Evolutionary conservation across 2,888 invertebrate species (phyloP).

Genomic region (Dryococelus australis): DNA sequence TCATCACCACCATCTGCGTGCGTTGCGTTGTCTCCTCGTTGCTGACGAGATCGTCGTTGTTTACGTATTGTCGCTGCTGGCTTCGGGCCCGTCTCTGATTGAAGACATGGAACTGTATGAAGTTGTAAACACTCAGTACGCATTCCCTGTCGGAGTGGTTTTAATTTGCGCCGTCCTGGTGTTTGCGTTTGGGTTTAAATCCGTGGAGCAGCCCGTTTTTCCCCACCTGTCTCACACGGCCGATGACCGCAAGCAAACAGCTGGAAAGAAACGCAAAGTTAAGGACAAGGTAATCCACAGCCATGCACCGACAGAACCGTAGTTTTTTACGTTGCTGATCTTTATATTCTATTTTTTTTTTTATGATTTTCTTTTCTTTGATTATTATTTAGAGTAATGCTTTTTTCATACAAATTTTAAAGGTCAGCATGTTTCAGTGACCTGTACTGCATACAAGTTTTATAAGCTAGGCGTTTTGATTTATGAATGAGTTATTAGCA

Average conservation of each 20-base stretch:
- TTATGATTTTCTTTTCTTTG: neutral
- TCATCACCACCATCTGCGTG: slow-evolving; percentile 21
- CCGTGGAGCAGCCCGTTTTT: slow-evolving; percentile 81
- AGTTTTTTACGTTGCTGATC: neutral
- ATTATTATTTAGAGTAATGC: neutral
- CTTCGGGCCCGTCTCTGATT: slow-evolving; percentile 30
- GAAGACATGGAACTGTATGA: slow-evolving; percentile 52
- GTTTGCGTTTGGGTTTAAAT: slow-evolving; percentile 81
- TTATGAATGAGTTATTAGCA: no score
- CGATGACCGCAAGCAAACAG: slow-evolving; percentile 70
- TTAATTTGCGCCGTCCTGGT: slow-evolving; percentile 76
- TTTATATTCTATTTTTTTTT: neutral
- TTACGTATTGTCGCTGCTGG: slow-evolving; percentile 51
- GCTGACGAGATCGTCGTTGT: slow-evolving; percentile 25
- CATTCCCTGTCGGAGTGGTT: slow-evolving; percentile 68
- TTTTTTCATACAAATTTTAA: no score
- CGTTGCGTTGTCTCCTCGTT: neutral
- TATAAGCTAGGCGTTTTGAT: no score
- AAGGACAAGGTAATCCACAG: slow-evolving; percentile 52
- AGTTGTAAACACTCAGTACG: slow-evolving; percentile 60
- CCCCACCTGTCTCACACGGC: slow-evolving; percentile 69
- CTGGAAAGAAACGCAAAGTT: slow-evolving; percentile 67
- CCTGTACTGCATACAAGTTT: no score
- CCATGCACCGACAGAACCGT: neutral
- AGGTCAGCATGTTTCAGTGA: no score